Conservation (phyloP, 1,140 invertebrate genomes). For the Leptinotarsa defecta region DNA sequence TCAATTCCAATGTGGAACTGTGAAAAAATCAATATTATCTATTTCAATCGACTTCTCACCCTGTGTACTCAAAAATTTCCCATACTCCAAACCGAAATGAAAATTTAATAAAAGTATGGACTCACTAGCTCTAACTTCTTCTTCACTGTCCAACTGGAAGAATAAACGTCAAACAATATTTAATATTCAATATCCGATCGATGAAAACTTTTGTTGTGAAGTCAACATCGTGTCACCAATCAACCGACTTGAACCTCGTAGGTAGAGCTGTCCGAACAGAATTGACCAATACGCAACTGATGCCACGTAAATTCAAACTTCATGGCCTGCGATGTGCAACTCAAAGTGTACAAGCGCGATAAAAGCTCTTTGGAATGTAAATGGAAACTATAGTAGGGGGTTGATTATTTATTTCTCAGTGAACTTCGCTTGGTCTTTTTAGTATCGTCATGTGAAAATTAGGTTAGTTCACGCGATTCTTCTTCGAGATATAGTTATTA, state of each 20-base stretch:
- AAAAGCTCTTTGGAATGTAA: slow-evolving; percentile 5
- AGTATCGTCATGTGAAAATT: no score
- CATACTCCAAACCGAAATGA: no score
- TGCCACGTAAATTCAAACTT: slow-evolving; percentile 13
- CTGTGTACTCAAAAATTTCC: no score
- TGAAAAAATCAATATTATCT: no score
- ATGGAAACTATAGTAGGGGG: neutral
- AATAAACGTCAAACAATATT: neutral
- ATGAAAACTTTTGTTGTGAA: neutral
- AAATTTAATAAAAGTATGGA: neutral
- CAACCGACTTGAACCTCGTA: no score
- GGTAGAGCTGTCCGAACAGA: neutral
- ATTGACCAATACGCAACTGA: slow-evolving; percentile 14
- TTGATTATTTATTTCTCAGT: neutral
- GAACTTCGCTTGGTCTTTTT: no score
- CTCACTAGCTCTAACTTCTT: neutral
- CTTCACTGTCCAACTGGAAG: neutral
- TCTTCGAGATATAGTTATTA: no score
- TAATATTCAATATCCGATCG: neutral
- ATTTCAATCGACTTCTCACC: no score
- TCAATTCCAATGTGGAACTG: no score
- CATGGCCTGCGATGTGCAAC: neutral
- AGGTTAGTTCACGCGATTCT: no score
- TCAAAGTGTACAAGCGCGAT: slow-evolving; percentile 15
- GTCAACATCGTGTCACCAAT: neutral